These are phyloP conservation scores for Seladonia tumulorum DNA, from an alignment of 2,888 invertebrate species.

Conservation along the genomic window DNA sequence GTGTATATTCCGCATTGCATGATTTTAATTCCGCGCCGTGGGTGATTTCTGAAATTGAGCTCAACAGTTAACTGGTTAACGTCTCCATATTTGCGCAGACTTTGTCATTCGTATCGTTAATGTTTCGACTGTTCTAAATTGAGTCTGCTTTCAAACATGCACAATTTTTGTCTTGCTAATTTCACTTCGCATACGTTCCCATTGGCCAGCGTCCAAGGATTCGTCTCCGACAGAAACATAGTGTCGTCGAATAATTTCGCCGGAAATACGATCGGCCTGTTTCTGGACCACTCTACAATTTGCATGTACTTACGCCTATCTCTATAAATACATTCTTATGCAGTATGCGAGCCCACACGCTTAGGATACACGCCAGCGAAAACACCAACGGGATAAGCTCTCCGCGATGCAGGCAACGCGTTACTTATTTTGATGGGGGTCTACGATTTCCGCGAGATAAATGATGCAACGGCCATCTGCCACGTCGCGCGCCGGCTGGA, in stretches of 20 bases:
- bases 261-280: slow-evolving; percentile 42
- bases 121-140: no score
- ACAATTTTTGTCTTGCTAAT: neutral
- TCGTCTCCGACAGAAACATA: slow-evolving; percentile 14
- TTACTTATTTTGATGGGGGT: slow-evolving; percentile 67
- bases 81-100: no score
- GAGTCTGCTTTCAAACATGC: no score
- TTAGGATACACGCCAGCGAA: neutral
- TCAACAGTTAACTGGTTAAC: no score
- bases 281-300: slow-evolving; percentile 41
- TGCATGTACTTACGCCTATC: slow-evolving; percentile 43
- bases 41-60: no score
- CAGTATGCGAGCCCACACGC: slow-evolving; percentile 18
- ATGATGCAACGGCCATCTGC: slow-evolving; percentile 65
- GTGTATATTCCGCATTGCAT: no score
- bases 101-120: no score
- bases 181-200: neutral
- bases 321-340: slow-evolving; percentile 40
- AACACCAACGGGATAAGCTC: slow-evolving; percentile 19
- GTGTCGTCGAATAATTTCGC: slow-evolving; percentile 14
- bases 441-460: slow-evolving; percentile 72
- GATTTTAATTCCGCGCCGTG: no score
- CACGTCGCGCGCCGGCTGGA: slow-evolving; percentile 39
- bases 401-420: slow-evolving; percentile 35
- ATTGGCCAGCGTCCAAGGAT: slow-evolving; percentile 6